Percentiles rank a stretch among this genome's conserved stretches.
Evolutionary conservation across 1,140 invertebrate genomes (phyloP).

Genomic region (Drusus annulatus): DNA sequence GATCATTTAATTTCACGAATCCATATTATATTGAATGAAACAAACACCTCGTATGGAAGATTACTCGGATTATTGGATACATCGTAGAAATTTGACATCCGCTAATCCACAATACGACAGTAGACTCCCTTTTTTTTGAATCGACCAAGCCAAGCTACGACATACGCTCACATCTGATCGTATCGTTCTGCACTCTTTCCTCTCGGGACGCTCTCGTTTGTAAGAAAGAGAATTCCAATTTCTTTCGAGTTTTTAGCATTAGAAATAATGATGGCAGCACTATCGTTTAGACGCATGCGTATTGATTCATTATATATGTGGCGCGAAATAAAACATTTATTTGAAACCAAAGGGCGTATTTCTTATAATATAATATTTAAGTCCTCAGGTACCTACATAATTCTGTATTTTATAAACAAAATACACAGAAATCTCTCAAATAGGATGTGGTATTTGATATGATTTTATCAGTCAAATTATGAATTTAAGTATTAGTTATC

Average conservation of each 20-base stretch:
- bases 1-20: conserved; percentile 37
- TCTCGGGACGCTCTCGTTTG: neutral
- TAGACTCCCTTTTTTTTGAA: conserved; percentile 36
- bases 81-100: conserved; percentile 46
- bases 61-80: conserved; percentile 50
- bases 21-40: conserved; percentile 27
- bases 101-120: conserved; percentile 47
- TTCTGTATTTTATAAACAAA: too few species aligned
- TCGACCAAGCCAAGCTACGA: conserved; percentile 31
- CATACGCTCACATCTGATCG: conserved; percentile 44
- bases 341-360: neutral
- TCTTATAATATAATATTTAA: too few species aligned
- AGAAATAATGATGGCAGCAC: conserved; percentile 45
- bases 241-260: conserved; percentile 13
- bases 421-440: too few species aligned
- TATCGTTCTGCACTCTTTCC: conserved; percentile 21
- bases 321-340: conserved; percentile 20
- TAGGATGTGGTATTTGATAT: too few species aligned
- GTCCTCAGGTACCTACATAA: too few species aligned
- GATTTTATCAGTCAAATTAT: too few species aligned
- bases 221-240: conserved; percentile 38
- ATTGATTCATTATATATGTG: neutral
- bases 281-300: conserved; percentile 36
- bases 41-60: conserved; percentile 47
- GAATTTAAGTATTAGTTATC: too few species aligned